Percentiles rank a stretch among this genome's conserved stretches.
Evolutionary conservation across 1,140 invertebrate species (phyloP).

Genomic region (Forficula auricularia): DNA sequence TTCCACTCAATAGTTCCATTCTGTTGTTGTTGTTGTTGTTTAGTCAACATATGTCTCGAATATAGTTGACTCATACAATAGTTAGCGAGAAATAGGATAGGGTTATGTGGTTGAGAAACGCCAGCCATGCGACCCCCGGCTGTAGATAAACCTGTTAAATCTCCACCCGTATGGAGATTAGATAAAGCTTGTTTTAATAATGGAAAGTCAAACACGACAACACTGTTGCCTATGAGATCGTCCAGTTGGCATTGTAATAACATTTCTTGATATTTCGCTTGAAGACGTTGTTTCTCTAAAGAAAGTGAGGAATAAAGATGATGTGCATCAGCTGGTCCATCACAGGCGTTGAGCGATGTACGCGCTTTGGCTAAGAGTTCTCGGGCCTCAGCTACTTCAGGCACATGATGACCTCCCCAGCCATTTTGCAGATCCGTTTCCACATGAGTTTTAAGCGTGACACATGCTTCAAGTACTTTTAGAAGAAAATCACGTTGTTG

Average conservation of each 20-base stretch:
- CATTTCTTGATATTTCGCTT: conserved; percentile 50
- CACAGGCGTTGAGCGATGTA: conserved; percentile 33
- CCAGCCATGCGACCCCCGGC: neutral
- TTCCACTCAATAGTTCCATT: conserved; percentile 37
- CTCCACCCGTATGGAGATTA: conserved; percentile 36
- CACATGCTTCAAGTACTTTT: conserved; percentile 52
- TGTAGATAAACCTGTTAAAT: conserved; percentile 17
- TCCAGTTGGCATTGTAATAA: conserved; percentile 50
- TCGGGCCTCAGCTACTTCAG: conserved; percentile 42
- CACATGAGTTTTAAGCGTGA: conserved; percentile 49
- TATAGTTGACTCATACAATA: conserved; percentile 57
- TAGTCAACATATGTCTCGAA: conserved; percentile 41
- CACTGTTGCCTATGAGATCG: conserved; percentile 45
- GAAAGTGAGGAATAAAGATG: conserved; percentile 35
- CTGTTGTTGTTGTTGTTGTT: conserved; percentile 29
- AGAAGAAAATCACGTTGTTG: conserved; percentile 50
- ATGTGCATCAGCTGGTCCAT: conserved; percentile 35
- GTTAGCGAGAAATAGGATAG: conserved; percentile 50
- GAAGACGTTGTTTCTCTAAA: conserved; percentile 41
- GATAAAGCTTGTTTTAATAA: conserved; percentile 42
- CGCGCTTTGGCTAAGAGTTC: conserved; percentile 41
- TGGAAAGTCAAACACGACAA: conserved; percentile 43
- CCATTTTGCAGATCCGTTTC: conserved; percentile 50
- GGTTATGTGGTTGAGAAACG: conserved; percentile 22
- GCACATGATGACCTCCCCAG: conserved; percentile 31